These are phyloP conservation scores for Corticium candelabrum DNA, from an alignment of 37 sponge, comb jelly and placozoan species.

Conservation along the genomic window DNA sequence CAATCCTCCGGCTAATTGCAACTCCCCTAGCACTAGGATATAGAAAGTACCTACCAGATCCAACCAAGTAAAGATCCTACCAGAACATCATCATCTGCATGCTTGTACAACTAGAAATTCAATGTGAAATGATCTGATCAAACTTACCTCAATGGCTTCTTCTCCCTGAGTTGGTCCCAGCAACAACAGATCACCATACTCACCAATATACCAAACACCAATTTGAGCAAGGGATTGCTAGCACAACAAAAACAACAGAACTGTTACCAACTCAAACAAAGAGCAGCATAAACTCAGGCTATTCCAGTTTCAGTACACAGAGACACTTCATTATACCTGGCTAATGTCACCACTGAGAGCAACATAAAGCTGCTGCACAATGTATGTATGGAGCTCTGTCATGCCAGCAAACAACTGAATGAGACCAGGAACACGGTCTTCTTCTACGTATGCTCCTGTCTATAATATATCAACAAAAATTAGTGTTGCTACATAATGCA, in stretches of 20 bases:
- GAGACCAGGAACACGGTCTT: slow-evolving; percentile 73
- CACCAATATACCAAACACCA: slow-evolving; percentile 83
- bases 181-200: slow-evolving; percentile 77
- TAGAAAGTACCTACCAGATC: no score
- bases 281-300: background rate
- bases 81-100: no score
- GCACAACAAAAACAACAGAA: background rate
- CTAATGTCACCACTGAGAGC: slow-evolving; percentile 30
- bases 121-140: no score
- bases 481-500: no score
- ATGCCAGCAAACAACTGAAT: slow-evolving; percentile 59
- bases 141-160: slow-evolving; percentile 27
- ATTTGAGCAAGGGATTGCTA: slow-evolving; percentile 77
- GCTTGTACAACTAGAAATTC: no score
- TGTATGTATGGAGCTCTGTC: slow-evolving; percentile 55
- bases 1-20: no score
- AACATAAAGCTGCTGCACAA: slow-evolving; percentile 37
- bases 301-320: background rate
- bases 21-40: no score
- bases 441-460: slow-evolving; percentile 75
- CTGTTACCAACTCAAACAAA: background rate
- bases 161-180: slow-evolving; percentile 26
- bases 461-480: slow-evolving; percentile 11
- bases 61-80: no score
- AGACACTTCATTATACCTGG: background rate